A percentile compares a stretch with the other conserved stretches of the same genome.
Conservation (phyloP, 2,888 invertebrate genomes). For the Eudasyphora cyanicolor region DNA sequence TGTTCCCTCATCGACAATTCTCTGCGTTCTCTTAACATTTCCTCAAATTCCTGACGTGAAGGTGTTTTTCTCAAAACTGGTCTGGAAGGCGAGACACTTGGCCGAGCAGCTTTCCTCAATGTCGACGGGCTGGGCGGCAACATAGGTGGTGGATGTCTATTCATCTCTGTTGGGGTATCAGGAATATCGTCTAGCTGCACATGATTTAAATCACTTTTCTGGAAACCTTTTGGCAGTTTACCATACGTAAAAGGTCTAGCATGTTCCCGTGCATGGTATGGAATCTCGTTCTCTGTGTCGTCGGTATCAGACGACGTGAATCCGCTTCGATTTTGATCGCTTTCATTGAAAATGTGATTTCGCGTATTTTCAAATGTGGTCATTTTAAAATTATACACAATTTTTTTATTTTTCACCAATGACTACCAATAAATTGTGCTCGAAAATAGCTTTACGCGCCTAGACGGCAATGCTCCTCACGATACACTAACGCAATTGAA, state of each 20-base stretch:
- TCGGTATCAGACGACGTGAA: conserved; percentile 64
- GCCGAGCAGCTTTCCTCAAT: conserved; percentile 82
- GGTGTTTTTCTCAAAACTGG: conserved; percentile 75
- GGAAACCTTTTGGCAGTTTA: conserved; percentile 80
- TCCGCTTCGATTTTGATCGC: conserved; percentile 34
- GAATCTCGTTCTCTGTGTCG: conserved; percentile 81
- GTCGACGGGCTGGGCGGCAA: conserved; percentile 85
- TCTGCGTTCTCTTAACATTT: conserved; percentile 77
- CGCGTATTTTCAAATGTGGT: conserved; percentile 46
- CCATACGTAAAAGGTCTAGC: conserved; percentile 94
- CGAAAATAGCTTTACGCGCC: conserved; percentile 55
- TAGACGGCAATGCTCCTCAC: conserved; percentile 52
- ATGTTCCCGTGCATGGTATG: conserved; percentile 93
- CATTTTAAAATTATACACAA: conserved; percentile 42
- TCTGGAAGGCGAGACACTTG: conserved; percentile 70
- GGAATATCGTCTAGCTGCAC: conserved; percentile 49
- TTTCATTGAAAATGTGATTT: conserved; percentile 37
- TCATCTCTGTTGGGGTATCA: conserved; percentile 49
- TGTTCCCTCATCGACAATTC: conserved; percentile 72
- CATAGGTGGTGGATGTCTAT: conserved; percentile 83
- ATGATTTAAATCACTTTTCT: conserved; percentile 70
- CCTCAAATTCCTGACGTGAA: conserved; percentile 78
- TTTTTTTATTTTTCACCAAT: conserved; percentile 32
- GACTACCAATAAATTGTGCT: conserved; percentile 23
- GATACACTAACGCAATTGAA: conserved; percentile 57